Base-by-base conservation (phyloP, 2,888 invertebrate species). In the Ochlodes sylvanus region DNA sequence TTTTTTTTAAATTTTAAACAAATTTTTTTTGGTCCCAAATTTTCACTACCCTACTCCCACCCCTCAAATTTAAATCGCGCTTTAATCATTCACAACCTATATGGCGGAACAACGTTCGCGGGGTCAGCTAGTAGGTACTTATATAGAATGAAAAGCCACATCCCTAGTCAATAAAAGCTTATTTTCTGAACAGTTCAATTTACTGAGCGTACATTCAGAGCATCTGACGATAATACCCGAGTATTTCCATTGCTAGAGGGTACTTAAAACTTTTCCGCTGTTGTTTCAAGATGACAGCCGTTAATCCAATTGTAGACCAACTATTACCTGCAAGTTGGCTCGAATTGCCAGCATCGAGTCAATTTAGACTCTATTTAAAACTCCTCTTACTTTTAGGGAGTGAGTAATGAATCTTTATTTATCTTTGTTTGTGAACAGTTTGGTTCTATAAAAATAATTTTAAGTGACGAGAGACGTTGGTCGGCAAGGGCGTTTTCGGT, bases 301-400 rank as follows among this genome's bases (percentile, higher is more conserved):
- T 55, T 67, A 67, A 67, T 67, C 67, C 61, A 61, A 67, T 61
- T 61, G 54, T 67, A 67, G 61, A 61, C 67, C 61, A 67, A 67
- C 61, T 67, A 67, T 67, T 61, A 67, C 67, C 67, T 67, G 60
- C 55, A 66, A 66, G 66, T 66, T 66, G 60, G 41, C 54, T 61
- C 41, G 32, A 60, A 52, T 60, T 60, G 42, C 60, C 55, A 61
- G 55, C 61, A 55, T 42, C 60, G 60, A 54, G 60, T 60, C 58
- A 41, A 60, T 66, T 66, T 54, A 54, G 52, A 27, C 19, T 19
- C 58, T 65, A 60, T 66, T 66, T 58, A 38, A 65, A 66, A 52
- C 52, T 52, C 52, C 14, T 50, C 50, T 50, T 52, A 27, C 10
- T 55, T 34, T 55, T 55, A 34, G 15, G 32, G 7, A 34, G 7